phyloP scores from a whole-genome alignment of 2,113 vertebrate genomes.

The Rissa tridactyla region DNA sequence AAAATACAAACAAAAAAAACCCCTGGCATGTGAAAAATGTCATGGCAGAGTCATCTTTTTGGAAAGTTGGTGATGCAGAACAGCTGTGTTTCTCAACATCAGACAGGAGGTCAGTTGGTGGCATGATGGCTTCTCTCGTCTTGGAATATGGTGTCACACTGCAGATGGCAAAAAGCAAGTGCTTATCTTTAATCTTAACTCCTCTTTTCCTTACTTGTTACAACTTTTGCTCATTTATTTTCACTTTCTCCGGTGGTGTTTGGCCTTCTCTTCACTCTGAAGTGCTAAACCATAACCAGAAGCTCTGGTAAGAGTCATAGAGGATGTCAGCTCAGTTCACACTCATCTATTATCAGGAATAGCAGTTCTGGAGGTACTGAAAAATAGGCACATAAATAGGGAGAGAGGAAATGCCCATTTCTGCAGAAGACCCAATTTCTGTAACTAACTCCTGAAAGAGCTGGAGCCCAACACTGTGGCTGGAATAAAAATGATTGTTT shows the following conservation, averaged over 20 bases:
- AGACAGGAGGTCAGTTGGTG: not conserved
- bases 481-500: not conserved
- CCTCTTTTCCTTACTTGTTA: not conserved
- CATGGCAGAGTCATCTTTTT: not conserved
- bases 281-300: not conserved
- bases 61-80: not conserved
- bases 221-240: not conserved
- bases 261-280: not conserved
- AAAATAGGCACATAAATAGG: not conserved
- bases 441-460: not conserved
- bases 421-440: not conserved
- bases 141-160: not conserved
- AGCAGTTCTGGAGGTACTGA: not conserved
- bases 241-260: not conserved
- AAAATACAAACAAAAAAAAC: not conserved
- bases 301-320: not conserved
- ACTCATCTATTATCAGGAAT: not conserved
- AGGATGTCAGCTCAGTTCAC: not conserved
- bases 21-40: not conserved
- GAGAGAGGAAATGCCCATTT: not conserved
- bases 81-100: not conserved
- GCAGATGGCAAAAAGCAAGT: not conserved
- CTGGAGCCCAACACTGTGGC: not conserved
- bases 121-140: not conserved
- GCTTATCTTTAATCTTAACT: not conserved